Evolutionary conservation across 2,888 invertebrate species (phyloP), one percentile per base, ranked within the genome.

Genomic region (Epicampocera succincta): DNA sequence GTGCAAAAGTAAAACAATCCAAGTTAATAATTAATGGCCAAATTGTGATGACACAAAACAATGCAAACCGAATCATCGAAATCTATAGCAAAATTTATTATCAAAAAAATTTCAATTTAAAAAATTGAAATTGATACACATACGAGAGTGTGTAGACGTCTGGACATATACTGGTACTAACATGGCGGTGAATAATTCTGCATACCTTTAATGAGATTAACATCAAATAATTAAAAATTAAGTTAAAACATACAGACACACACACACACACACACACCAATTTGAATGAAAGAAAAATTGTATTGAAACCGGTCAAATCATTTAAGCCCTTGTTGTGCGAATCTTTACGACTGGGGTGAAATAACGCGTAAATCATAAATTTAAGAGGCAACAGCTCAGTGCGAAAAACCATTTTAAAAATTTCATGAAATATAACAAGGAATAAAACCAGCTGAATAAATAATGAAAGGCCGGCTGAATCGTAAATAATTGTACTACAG

Each of bases 281-380:
- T 15, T 63, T 46, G 48, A 17, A 13, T 13, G 48, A 40, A 50
- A 40, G 40, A 65, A 40, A 58, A 12, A 11, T 56, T 25, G 2
- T 38, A 38, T 56, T 56, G 25, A 54, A 63, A 71, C 71, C n/a
- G 56, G 54, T 76, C 8, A 46, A 42, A 17, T 17, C 50, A 9
- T 12, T 66, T 44, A 61, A 65, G 46, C 61, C 9, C 60, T 61
- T 65, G 50, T 44, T 40, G 9, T 11, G 1, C 12, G 11, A 42
- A 58, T 21, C 33, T 60, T 60, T 54, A 19, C 21, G 33, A 11
- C 40, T 29, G 46, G 56, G 74, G 63, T 80, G 50, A 80, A 69
- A 69, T 25, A 79, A 61, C 79, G 46, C 44, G 11, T 74, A 63
- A 74, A 69, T 74, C 79, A 74, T 74, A 74, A 42, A 74, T 54